phyloP scores from a whole-genome alignment of 2,797 vertebrate genomes.

The Acomys russatus region DNA sequence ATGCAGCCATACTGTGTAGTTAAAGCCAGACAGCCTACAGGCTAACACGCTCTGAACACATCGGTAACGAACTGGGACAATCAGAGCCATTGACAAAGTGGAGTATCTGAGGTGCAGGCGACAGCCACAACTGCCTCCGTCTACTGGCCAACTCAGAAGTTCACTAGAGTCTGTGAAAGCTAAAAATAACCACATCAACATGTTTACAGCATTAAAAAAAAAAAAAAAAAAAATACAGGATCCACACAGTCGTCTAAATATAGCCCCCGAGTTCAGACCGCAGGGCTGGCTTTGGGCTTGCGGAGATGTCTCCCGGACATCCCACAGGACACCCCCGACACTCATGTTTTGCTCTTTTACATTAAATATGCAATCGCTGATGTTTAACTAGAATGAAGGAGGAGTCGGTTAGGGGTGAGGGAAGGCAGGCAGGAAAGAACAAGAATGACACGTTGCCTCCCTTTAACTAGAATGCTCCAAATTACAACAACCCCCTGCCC shows the following conservation, averaged over 20 bases:
- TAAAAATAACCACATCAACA: constrained; percentile 83
- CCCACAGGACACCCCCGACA: constrained; percentile 46
- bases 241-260: constrained; percentile 79
- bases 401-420: background rate
- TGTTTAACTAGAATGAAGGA: constrained; percentile 37
- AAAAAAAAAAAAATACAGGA: constrained; percentile 73
- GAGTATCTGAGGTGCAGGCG: constrained; percentile 39
- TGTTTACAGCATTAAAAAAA: constrained; percentile 73
- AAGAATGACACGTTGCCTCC: fast-evolving
- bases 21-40: background rate
- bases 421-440: background rate
- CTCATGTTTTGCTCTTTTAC: background rate
- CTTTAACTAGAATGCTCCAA: constrained; percentile 72
- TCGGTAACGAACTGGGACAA: background rate
- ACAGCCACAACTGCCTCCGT: constrained; percentile 61
- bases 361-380: constrained; percentile 56
- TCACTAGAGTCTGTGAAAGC: constrained; percentile 78
- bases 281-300: background rate
- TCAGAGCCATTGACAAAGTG: constrained; percentile 40
- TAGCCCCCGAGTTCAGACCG: background rate
- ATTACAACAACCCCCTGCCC: constrained; percentile 49
- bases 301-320: constrained; percentile 25
- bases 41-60: background rate
- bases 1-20: background rate
- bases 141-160: constrained; percentile 67